phyloP scores from a whole-genome alignment of 2,113 vertebrate species.

The Uropsilus gracilis region DNA sequence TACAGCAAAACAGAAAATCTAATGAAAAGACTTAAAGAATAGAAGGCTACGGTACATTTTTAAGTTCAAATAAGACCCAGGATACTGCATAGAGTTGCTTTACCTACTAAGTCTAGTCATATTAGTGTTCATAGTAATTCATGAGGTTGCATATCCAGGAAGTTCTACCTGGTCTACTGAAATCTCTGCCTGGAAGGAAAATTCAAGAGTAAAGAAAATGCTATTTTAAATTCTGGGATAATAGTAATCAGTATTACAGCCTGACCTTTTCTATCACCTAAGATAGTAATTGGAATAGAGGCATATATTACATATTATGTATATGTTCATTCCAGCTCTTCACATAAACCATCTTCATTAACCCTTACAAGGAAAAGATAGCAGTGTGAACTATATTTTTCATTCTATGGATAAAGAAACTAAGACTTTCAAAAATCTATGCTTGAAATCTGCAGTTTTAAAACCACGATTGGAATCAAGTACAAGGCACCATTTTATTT shows the following conservation, averaged over 20 bases:
- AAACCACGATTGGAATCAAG: not conserved
- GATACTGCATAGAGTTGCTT: not conserved
- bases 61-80: not conserved
- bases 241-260: not conserved
- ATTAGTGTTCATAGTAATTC: not conserved
- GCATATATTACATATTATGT: not conserved
- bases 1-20: conserved; percentile 8
- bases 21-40: not conserved
- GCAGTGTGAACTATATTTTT: not conserved
- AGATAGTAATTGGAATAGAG: not conserved
- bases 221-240: not conserved
- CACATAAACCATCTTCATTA: not conserved
- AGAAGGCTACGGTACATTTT: not conserved
- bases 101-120: not conserved
- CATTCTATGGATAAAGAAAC: not conserved
- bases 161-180: not conserved
- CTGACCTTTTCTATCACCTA: not conserved
- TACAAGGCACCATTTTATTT: not conserved
- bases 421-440: not conserved
- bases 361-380: not conserved
- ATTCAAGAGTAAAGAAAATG: not conserved
- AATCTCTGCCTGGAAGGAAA: not conserved
- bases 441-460: not conserved
- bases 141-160: not conserved
- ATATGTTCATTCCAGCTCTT: not conserved